phyloP scores from a whole-genome alignment of 2,113 vertebrate genomes.

The Hippocampus mohnikei region DNA sequence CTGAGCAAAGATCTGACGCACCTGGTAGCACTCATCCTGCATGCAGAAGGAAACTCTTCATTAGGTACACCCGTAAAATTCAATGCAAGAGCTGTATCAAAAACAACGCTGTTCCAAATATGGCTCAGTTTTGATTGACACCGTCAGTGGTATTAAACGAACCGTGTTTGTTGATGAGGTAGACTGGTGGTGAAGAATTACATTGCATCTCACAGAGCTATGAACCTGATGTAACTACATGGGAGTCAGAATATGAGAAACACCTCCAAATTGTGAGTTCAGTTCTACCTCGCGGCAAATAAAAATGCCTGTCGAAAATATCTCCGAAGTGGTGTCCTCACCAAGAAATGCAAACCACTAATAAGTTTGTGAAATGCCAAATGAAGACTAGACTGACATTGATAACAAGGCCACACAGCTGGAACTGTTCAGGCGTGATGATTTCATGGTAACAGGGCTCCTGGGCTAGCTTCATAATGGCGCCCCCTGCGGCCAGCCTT shows the following conservation, averaged over 20 bases:
- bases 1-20: conserved; percentile 97
- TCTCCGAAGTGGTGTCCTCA: too few relatives aligned
- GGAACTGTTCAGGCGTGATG: conserved; percentile 98
- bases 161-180: background rate
- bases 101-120: background rate
- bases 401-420: conserved; percentile 96
- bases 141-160: background rate
- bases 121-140: background rate
- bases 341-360: background rate
- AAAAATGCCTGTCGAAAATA: background rate
- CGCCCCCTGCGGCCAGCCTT: conserved; percentile 92
- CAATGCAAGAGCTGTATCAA: background rate
- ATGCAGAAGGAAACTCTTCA: background rate
- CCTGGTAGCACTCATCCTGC: conserved; percentile 98
- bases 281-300: background rate
- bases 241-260: background rate
- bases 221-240: background rate
- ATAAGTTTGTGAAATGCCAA: background rate
- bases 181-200: too few relatives aligned
- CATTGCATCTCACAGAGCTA: too few relatives aligned
- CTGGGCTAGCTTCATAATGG: conserved; percentile 98
- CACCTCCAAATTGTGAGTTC: background rate
- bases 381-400: conserved; percentile 79
- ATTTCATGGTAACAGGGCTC: conserved; percentile 99
- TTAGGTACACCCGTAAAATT: too few relatives aligned